A percentile compares a stretch with the other conserved stretches of the same genome.
These are phyloP conservation scores for Oreochromis mossambicus DNA, from an alignment of 2,797 vertebrate genomes.

Conservation along the genomic window DNA sequence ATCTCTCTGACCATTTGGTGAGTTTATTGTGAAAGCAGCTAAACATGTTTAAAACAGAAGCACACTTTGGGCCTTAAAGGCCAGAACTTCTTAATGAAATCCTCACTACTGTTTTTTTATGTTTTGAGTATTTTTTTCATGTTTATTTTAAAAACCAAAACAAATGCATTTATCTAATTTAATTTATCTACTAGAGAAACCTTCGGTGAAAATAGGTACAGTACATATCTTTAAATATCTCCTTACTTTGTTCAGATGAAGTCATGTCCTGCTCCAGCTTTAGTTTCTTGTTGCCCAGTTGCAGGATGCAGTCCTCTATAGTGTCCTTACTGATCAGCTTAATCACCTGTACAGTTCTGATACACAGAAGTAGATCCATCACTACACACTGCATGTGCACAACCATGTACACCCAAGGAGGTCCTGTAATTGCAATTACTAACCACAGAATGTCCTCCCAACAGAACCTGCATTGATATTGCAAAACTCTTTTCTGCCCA, in stretches of 20 bases:
- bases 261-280: constrained; percentile 97
- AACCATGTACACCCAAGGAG: background rate
- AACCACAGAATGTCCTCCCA: background rate
- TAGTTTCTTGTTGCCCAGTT: constrained; percentile 89
- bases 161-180: background rate
- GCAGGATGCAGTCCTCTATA: constrained; percentile 93
- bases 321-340: constrained; percentile 89
- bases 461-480: background rate
- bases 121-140: background rate
- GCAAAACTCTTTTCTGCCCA: background rate
- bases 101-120: background rate
- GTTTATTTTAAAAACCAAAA: background rate
- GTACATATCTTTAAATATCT: background rate
- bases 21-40: background rate
- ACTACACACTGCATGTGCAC: background rate
- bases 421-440: background rate
- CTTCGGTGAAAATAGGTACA: background rate
- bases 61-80: background rate
- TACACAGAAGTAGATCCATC: background rate
- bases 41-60: background rate
- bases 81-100: background rate
- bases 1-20: background rate
- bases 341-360: constrained; percentile 82
- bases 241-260: constrained; percentile 82
- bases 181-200: background rate